Conservation (phyloP, 2,888 invertebrate genomes). For the Erannis defoliaria region DNA sequence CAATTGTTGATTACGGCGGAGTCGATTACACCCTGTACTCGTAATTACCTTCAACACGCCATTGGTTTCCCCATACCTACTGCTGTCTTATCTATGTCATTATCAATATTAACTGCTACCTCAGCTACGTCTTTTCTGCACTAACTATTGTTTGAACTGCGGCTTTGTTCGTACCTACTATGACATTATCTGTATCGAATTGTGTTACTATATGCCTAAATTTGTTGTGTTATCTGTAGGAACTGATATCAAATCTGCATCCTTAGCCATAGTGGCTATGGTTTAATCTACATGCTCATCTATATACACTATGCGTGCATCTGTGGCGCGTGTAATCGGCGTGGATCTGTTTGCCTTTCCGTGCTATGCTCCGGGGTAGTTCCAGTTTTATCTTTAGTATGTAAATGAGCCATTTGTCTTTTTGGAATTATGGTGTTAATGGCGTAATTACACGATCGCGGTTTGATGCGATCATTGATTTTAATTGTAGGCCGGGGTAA, state of each 20-base stretch:
- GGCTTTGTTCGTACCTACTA: not conserved
- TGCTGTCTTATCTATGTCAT: conserved; percentile 20
- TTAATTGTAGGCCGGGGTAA: conserved; percentile 14
- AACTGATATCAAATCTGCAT: conserved; percentile 6
- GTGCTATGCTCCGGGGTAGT: conserved; percentile 43
- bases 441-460: conserved; percentile 42
- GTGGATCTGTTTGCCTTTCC: conserved; percentile 56
- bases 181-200: conserved; percentile 1
- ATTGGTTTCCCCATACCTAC: conserved; percentile 32
- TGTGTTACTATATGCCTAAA: conserved; percentile 5
- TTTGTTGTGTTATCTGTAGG: conserved; percentile 14
- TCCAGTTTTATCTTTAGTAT: conserved; percentile 46
- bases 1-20: conserved; percentile 60
- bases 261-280: not conserved
- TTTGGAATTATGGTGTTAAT: conserved; percentile 48
- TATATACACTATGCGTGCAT: not conserved
- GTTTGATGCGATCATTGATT: conserved; percentile 30
- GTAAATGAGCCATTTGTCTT: conserved; percentile 47
- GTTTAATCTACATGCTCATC: not conserved
- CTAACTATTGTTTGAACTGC: conserved; percentile 9
- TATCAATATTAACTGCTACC: conserved; percentile 11
- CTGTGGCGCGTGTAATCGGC: conserved; percentile 45
- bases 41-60: conserved; percentile 47
- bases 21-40: conserved; percentile 51
- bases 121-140: conserved; percentile 11